Evolutionary conservation across 1,140 invertebrate genomes (phyloP).

Genomic region (Megathymus violae): DNA sequence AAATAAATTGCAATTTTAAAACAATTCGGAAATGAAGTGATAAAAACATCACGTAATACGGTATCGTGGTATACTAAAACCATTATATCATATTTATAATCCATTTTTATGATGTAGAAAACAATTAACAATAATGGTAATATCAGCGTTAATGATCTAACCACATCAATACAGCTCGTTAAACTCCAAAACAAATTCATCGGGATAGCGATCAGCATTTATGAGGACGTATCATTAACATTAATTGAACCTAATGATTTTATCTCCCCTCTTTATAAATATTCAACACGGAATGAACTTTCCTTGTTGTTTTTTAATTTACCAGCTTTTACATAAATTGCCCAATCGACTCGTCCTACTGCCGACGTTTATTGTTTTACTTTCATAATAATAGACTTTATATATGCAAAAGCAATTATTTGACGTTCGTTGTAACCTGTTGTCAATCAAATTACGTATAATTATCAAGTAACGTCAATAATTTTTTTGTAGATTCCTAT

Average conservation of each 20-base stretch:
- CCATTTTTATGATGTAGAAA: conserved; percentile 17
- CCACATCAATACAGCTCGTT: conserved; percentile 41
- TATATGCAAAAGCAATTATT: too few relatives aligned
- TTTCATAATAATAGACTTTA: conserved; percentile 5
- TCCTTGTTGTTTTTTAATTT: conserved; percentile 63
- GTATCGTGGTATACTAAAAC: conserved; percentile 11
- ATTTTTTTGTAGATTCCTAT: too few relatives aligned
- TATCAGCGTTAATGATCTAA: conserved; percentile 43
- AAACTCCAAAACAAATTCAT: conserved; percentile 43
- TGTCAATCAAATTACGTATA: too few relatives aligned
- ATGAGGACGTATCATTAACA: conserved; percentile 62
- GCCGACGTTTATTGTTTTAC: too few relatives aligned
- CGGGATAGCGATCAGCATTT: conserved; percentile 58
- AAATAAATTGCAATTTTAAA: conserved; percentile 44
- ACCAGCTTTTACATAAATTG: conserved; percentile 58
- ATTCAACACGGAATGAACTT: conserved; percentile 65
- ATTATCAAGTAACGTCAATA: too few relatives aligned
- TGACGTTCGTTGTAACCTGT: too few relatives aligned
- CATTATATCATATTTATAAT: conserved; percentile 21
- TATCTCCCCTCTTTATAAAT: conserved; percentile 68
- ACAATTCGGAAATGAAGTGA: neutral
- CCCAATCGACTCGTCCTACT: conserved; percentile 9
- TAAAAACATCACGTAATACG: neutral
- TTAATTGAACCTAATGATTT: conserved; percentile 62
- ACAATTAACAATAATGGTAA: conserved; percentile 30